A percentile compares a stretch with the other conserved stretches of the same genome.
Evolutionary conservation across 2,888 invertebrate species (phyloP).

Genomic region (Mimachlamys varia): DNA sequence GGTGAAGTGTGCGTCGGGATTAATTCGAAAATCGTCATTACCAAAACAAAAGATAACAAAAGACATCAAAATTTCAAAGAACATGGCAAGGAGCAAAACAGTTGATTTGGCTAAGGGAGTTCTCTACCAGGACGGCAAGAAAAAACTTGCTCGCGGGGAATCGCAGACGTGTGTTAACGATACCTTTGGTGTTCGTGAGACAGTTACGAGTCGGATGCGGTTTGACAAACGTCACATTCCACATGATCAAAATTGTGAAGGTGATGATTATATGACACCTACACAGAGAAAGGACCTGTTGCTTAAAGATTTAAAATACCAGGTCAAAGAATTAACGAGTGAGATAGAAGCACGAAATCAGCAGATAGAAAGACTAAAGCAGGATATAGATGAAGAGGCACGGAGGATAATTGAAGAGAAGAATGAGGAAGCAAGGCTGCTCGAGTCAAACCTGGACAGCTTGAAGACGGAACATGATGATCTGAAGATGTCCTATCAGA

Average conservation of each 20-base stretch:
- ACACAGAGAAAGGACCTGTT: conserved; percentile 70
- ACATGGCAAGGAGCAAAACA: background rate
- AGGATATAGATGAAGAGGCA: conserved; percentile 61
- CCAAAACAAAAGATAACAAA: background rate
- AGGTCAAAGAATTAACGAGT: conserved; percentile 63
- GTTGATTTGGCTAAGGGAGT: background rate
- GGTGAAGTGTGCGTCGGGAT: background rate
- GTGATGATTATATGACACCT: conserved; percentile 69
- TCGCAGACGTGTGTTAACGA: background rate
- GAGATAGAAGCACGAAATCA: conserved; percentile 61
- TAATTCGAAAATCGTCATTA: background rate
- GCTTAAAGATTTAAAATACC: conserved; percentile 63
- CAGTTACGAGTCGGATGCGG: conserved; percentile 65
- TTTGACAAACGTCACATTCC: conserved; percentile 66
- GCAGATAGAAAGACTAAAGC: conserved; percentile 63
- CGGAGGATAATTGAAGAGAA: conserved; percentile 60
- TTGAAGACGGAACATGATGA: conserved; percentile 62
- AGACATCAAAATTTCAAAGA: background rate
- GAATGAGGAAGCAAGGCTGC: conserved; percentile 55
- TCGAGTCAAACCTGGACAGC: conserved; percentile 58
- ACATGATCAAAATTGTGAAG: conserved; percentile 59
- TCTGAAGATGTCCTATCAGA: conserved; percentile 61
- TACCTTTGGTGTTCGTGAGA: conserved; percentile 54
- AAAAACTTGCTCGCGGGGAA: background rate
- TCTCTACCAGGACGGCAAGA: background rate